Evolutionary conservation across 2,113 vertebrate genomes (phyloP), one percentile per base, ranked within the genome.

Genomic region (Channa argus): DNA sequence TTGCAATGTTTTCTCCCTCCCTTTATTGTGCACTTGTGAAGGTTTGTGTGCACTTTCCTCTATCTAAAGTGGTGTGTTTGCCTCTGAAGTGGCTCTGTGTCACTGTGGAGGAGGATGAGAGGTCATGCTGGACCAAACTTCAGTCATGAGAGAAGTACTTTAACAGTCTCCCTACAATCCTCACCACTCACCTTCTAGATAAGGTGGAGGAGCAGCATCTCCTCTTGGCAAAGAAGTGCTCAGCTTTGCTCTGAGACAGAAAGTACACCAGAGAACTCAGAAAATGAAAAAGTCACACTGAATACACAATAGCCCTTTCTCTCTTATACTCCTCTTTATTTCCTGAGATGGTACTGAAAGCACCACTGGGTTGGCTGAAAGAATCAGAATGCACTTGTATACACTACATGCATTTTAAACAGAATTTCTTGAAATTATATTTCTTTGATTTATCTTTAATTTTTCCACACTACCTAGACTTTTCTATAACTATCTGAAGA

Each of bases 231-330:
- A 50, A 74, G 59, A 45, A 55, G 41, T 41, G 7, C 75, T 65
- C 9, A 1, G 50, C 68, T 79, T 73, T 65, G 55, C 69, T 62
- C 43, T 15, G 38, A 71, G 58, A 54, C 60, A 33, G 45, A 69
- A 82, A 77, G 79, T 39, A 12, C 83, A 56, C 50, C 66, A n/a
- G 56, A 78, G 56, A 77, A 47, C 71, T 73, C 24, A 3, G 63
- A 68, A 77, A 84, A 82, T 51, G 63, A 79, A 86, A 79, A 64
- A 8, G 69, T 71, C 72, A 11, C 68, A 52, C 47, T 59, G 71
- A 68, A 87, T 71, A 74, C 65, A 80, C 72, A 79, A 39, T 63
- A 45, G 63, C 10, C 44, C 69, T 8, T 55, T 41, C 14, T 68
- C 24, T 49, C 9, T 4, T 8, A n/a, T 38, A 7, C 69, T 52